A percentile compares a stretch with the other conserved stretches of the same genome.
These are phyloP conservation scores for Listronotus bonariensis DNA, from an alignment of 1,140 invertebrate species.

Conservation along the genomic window DNA sequence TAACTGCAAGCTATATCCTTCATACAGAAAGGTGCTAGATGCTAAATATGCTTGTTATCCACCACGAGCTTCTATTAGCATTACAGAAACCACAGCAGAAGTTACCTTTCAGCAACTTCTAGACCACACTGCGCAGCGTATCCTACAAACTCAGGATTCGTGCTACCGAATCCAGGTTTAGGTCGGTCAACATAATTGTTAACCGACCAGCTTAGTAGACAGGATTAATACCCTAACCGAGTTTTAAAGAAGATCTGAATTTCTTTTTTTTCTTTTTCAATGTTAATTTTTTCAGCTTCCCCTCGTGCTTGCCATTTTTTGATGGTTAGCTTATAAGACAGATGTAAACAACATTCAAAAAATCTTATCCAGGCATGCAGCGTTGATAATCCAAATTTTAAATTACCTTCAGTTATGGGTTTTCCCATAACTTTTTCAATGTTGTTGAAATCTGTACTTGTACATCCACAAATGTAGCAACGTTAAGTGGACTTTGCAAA, in stretches of 20 bases:
- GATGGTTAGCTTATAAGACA: conserved; percentile 25
- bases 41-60: background rate
- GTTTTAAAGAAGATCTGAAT: conserved; percentile 31
- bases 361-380: conserved; percentile 33
- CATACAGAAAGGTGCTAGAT: background rate
- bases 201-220: too few relatives aligned
- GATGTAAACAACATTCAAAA: conserved; percentile 29
- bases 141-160: too few relatives aligned
- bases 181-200: too few relatives aligned
- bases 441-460: conserved; percentile 44
- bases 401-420: conserved; percentile 1
- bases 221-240: conserved; percentile 45
- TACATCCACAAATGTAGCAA: conserved; percentile 43
- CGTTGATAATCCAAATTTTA: conserved; percentile 15
- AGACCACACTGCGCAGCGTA: background rate
- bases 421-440: conserved; percentile 10
- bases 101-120: background rate
- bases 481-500: conserved; percentile 38
- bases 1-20: background rate
- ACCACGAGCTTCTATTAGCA: background rate
- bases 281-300: background rate
- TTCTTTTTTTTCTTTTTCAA: conserved; percentile 16
- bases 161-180: too few relatives aligned
- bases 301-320: conserved; percentile 26
- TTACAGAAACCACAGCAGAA: background rate